These are phyloP conservation scores for Drosophila affinis DNA, from an alignment of 2,888 invertebrate species.

Conservation along the genomic window DNA sequence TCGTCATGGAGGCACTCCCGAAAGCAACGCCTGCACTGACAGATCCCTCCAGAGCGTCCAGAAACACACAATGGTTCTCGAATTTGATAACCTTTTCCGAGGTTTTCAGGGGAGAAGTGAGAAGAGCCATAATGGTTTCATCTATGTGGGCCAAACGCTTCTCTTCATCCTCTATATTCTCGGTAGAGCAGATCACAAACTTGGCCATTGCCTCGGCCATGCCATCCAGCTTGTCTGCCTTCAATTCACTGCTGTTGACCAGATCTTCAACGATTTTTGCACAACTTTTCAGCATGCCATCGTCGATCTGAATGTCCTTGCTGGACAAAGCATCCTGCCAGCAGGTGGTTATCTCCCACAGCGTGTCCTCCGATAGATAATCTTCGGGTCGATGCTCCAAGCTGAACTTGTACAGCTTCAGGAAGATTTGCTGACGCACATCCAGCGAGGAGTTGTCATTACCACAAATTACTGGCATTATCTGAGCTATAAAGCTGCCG, in stretches of 20 bases:
- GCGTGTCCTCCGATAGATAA: constrained; percentile 84
- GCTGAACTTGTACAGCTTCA: constrained; percentile 84
- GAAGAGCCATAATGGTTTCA: constrained; percentile 53
- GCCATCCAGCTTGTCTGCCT: constrained; percentile 55
- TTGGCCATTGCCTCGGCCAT: constrained; percentile 78
- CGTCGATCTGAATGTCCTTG: constrained; percentile 77
- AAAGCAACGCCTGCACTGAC: constrained; percentile 58
- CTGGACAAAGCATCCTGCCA: constrained; percentile 86
- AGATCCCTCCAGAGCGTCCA: constrained; percentile 68
- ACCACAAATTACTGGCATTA: constrained; percentile 85
- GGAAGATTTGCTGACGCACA: constrained; percentile 83
- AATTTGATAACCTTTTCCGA: constrained; percentile 43
- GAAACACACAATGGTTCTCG: constrained; percentile 65
- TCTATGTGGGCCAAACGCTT: constrained; percentile 70
- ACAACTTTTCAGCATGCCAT: constrained; percentile 68
- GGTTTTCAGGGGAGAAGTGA: constrained; percentile 48
- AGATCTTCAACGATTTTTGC: constrained; percentile 65
- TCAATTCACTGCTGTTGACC: constrained; percentile 39
- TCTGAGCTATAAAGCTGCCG: constrained; percentile 85
- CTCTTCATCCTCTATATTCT: constrained; percentile 68
- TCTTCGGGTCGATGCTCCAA: constrained; percentile 81
- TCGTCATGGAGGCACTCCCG: constrained; percentile 43
- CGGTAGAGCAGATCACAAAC: constrained; percentile 81
- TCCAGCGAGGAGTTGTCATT: constrained; percentile 83
- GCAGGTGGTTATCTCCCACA: constrained; percentile 86